A percentile compares a stretch with the other conserved stretches of the same genome.
Conservation (phyloP, 53 echinoderm and acorn worm genomes). For the Temnopleurus reevesii region DNA sequence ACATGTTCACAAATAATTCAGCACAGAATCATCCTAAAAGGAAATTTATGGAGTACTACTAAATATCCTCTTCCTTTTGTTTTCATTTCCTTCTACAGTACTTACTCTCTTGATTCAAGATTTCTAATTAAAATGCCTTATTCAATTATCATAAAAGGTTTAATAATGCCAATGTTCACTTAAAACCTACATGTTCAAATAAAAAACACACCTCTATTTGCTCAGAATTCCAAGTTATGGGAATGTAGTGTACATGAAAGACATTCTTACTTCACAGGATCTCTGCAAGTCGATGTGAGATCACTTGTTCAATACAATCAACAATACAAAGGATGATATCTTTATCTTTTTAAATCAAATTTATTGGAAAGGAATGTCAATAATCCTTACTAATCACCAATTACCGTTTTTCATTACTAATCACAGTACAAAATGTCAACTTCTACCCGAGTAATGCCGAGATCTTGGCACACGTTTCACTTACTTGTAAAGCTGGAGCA, state of each 20-base stretch:
- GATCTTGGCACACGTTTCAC: conserved; percentile 46
- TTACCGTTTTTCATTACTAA: conserved; percentile 3
- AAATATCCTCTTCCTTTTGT: too few species aligned
- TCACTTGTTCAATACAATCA: conserved; percentile 21
- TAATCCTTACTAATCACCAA: conserved; percentile 18
- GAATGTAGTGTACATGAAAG: neutral
- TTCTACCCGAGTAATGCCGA: neutral
- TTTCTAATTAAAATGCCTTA: too few species aligned
- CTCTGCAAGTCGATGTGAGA: neutral
- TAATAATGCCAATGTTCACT: too few species aligned
- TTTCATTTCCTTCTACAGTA: too few species aligned
- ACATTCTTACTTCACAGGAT: neutral
- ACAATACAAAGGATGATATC: neutral
- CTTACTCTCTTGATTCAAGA: too few species aligned
- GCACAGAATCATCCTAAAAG: too few species aligned
- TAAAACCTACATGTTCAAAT: too few species aligned
- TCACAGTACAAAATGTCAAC: neutral
- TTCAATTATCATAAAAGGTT: too few species aligned
- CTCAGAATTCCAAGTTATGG: too few species aligned
- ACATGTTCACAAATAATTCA: too few species aligned
- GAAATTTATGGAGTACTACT: too few species aligned
- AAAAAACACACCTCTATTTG: too few species aligned
- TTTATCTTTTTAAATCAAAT: conserved; percentile 23
- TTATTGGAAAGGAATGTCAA: neutral
- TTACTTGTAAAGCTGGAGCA: conserved; percentile 74